A percentile compares a stretch with the other conserved stretches of the same genome.
Evolutionary conservation across 1,140 invertebrate genomes (phyloP).

Genomic region (Halyomorpha halys): DNA sequence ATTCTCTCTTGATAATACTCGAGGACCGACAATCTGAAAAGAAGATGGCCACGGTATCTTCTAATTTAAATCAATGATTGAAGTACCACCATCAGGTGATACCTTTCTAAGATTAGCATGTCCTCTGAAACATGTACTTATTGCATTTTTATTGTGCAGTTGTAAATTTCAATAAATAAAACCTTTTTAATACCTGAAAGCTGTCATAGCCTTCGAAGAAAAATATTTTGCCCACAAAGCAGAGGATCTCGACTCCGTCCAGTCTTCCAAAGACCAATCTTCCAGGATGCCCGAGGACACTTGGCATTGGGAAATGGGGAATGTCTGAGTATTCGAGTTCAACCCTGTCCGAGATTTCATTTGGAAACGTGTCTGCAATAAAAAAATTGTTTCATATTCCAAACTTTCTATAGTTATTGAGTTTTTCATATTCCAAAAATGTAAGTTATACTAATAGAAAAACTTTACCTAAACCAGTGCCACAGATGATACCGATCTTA

Average conservation of each 20-base stretch:
- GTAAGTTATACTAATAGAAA: background rate
- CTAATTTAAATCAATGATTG: too few relatives aligned
- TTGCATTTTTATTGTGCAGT: too few relatives aligned
- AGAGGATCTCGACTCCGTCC: constrained; percentile 64
- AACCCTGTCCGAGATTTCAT: constrained; percentile 2
- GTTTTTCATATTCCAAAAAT: too few relatives aligned
- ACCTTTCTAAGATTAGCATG: too few relatives aligned
- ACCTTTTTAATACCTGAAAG: background rate
- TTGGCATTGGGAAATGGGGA: constrained; percentile 81
- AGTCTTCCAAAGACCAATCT: constrained; percentile 81
- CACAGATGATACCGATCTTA: constrained; percentile 86
- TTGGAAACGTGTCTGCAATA: constrained; percentile 18
- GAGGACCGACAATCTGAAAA: too few relatives aligned
- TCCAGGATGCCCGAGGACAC: constrained; percentile 84
- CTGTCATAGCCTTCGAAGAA: constrained; percentile 83
- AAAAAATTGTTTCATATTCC: too few relatives aligned
- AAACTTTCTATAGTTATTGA: too few relatives aligned
- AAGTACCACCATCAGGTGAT: too few relatives aligned
- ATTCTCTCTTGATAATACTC: too few relatives aligned
- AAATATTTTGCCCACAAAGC: constrained; percentile 94
- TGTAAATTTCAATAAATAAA: too few relatives aligned
- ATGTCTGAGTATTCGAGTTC: constrained; percentile 65
- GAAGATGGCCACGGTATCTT: too few relatives aligned
- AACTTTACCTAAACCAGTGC: constrained; percentile 71
- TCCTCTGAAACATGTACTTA: too few relatives aligned